These are phyloP conservation scores for Celastrina argiolus DNA, from an alignment of 2,888 invertebrate species.

Conservation along the genomic window DNA sequence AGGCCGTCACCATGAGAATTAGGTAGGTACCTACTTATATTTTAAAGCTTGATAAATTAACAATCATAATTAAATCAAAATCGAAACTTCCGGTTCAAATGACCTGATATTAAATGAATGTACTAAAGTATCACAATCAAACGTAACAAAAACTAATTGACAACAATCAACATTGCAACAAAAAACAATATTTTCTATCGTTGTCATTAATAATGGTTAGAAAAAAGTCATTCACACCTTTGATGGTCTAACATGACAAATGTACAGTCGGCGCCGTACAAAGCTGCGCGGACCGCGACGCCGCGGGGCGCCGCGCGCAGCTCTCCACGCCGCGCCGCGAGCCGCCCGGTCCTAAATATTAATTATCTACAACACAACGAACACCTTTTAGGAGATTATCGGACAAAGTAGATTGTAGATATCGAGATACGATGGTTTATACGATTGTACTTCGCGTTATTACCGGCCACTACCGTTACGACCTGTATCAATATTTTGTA, in stretches of 20 bases:
- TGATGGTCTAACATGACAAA: conserved; percentile 76
- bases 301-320: conserved; percentile 36
- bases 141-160: conserved; percentile 73
- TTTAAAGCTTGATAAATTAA: not conserved
- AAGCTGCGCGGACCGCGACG: conserved; percentile 53
- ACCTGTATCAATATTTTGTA: not conserved
- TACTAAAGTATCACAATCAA: conserved; percentile 65
- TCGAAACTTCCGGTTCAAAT: conserved; percentile 43
- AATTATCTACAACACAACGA: conserved; percentile 72
- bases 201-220: conserved; percentile 74
- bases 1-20: no score
- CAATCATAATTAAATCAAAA: not conserved
- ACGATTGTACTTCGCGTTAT: conserved; percentile 35
- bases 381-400: conserved; percentile 76
- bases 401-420: conserved; percentile 61
- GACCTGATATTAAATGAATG: conserved; percentile 63
- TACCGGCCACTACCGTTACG: conserved; percentile 28
- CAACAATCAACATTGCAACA: conserved; percentile 73
- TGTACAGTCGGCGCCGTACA: conserved; percentile 57
- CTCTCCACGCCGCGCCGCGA: conserved; percentile 43
- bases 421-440: conserved; percentile 54
- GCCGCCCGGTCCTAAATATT: conserved; percentile 59
- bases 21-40: no score
- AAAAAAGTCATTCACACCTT: conserved; percentile 77
- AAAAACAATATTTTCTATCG: conserved; percentile 75